Conservation (phyloP, 2,888 invertebrate species). For the Leptinotarsa rubiginosa region DNA sequence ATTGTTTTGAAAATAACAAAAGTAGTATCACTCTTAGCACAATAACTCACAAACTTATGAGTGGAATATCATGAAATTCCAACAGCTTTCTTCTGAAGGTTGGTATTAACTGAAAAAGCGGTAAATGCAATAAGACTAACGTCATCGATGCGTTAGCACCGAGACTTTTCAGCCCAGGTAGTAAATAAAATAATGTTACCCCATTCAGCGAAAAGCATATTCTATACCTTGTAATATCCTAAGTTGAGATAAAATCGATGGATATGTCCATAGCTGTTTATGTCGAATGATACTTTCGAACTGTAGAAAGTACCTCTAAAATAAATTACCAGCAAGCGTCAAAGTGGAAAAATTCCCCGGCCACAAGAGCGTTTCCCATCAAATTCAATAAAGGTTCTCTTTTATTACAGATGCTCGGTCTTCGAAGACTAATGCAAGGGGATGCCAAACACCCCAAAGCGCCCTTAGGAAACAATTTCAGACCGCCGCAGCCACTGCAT, state of each 20-base stretch:
- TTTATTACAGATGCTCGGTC: slow-evolving; percentile 78
- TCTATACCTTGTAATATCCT: too few species aligned
- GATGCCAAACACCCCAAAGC: slow-evolving; percentile 88
- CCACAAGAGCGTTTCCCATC: slow-evolving; percentile 26
- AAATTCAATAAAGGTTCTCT: slow-evolving; percentile 36
- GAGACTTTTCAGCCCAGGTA: too few species aligned
- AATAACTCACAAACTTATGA: too few species aligned
- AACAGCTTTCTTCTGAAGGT: too few species aligned
- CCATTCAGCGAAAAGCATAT: too few species aligned
- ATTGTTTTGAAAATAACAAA: too few species aligned
- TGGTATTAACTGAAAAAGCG: too few species aligned
- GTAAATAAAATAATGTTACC: too few species aligned
- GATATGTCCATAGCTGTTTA: background rate
- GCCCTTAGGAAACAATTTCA: slow-evolving; percentile 93
- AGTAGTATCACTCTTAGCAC: too few species aligned
- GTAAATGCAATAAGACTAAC: too few species aligned
- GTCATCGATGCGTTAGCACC: too few species aligned
- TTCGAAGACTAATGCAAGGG: slow-evolving; percentile 90
- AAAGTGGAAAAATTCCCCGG: slow-evolving; percentile 14
- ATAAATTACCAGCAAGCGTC: slow-evolving; percentile 21
- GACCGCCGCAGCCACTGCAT: slow-evolving; percentile 92
- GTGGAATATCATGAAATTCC: too few species aligned
- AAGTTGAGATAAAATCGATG: background rate
- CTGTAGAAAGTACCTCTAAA: background rate
- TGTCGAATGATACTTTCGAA: slow-evolving; percentile 9